Evolutionary conservation across 1,140 invertebrate genomes (phyloP).

Genomic region (Nasonia vitripennis): DNA sequence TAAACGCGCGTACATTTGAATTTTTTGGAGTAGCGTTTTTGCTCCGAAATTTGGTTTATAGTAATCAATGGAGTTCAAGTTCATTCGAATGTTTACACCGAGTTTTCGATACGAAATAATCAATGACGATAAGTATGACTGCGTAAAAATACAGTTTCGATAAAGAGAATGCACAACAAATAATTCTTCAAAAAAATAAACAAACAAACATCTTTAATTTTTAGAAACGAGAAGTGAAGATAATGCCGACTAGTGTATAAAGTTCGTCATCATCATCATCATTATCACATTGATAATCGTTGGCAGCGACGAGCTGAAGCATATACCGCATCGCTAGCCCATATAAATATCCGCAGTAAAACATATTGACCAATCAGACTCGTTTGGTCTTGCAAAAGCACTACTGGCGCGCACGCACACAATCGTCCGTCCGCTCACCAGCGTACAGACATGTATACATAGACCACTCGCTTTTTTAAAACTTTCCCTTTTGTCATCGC

Average conservation of each 20-base stretch:
- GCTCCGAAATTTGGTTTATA: background rate
- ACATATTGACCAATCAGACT: conserved; percentile 19
- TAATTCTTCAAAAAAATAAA: no score
- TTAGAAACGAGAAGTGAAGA: no score
- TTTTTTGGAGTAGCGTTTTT: background rate
- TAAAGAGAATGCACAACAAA: no score
- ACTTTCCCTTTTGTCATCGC: conserved; percentile 43
- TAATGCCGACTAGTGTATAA: no score
- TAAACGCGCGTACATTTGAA: background rate
- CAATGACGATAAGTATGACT: no score
- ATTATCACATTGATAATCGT: background rate
- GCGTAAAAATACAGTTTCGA: no score
- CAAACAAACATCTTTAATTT: no score
- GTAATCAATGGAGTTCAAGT: no score
- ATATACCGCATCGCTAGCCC: background rate
- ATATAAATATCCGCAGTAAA: conserved; percentile 6
- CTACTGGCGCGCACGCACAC: background rate
- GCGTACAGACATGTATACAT: background rate
- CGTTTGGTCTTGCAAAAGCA: background rate
- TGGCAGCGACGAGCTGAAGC: background rate
- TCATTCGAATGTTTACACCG: no score
- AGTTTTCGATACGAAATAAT: no score
- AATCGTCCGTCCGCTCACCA: background rate
- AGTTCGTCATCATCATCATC: no score
- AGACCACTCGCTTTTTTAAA: conserved; percentile 9